Conservation (phyloP, 1,140 invertebrate genomes). For the Cydia splendana region DNA sequence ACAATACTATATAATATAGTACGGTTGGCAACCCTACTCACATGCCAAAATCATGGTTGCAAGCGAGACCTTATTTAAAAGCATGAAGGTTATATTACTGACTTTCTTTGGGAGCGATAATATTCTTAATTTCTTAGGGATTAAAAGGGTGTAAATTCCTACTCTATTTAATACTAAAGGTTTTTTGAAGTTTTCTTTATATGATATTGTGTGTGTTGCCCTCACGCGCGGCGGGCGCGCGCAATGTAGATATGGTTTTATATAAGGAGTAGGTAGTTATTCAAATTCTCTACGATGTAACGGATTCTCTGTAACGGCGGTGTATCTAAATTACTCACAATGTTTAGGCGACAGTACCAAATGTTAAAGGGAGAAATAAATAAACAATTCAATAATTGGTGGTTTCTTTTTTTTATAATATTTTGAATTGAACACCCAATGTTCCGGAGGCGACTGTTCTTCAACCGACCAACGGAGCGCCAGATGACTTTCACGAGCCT, state of each 20-base stretch:
- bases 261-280: slow-evolving; percentile 75
- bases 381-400: slow-evolving; percentile 52
- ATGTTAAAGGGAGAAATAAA: slow-evolving; percentile 73
- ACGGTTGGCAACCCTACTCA: too few relatives aligned
- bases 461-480: too few relatives aligned
- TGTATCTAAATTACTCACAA: slow-evolving; percentile 69
- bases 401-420: slow-evolving; percentile 32
- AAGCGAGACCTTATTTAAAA: too few relatives aligned
- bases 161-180: neutral
- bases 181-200: neutral
- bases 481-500: too few relatives aligned
- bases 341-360: slow-evolving; percentile 68
- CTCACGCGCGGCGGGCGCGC: neutral
- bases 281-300: slow-evolving; percentile 72
- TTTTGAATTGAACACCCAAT: neutral
- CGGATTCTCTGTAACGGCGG: slow-evolving; percentile 56
- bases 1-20: too few relatives aligned
- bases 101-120: neutral
- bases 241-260: slow-evolving; percentile 72
- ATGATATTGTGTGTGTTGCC: neutral
- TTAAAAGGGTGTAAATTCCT: too few relatives aligned
- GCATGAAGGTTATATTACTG: neutral
- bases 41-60: too few relatives aligned
- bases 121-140: too few relatives aligned
- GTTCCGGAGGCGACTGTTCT: neutral